Base-by-base conservation (phyloP, 2,888 invertebrate species). In the Eupithecia subumbrata region DNA sequence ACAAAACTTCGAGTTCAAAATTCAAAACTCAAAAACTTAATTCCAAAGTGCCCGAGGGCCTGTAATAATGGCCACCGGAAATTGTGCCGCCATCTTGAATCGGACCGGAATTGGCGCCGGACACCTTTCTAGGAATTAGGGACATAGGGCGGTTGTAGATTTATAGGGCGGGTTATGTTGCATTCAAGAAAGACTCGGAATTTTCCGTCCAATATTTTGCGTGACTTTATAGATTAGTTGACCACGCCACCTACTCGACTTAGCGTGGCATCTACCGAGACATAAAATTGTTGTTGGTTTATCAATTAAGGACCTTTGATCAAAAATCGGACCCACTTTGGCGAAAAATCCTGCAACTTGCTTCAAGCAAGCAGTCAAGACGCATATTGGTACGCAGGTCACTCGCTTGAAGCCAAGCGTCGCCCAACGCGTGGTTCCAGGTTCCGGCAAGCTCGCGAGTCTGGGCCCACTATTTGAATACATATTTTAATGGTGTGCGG, bases 11-110 rank as follows among this genome's bases (percentile, higher is more conserved):
- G n/a, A 56, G 45, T 18, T 12, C 64, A 69, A 72, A 76, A 74
- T 71, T 78, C 72, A 16, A 70, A 78, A 74, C 72, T 79, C 74
- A 66, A 76, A 78, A 74, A 82, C 76, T 77, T 82, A 76, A 78
- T 80, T 78, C 68, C 69, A 71, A 83, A 83, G 76, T 74, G 84
- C 85, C 79, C 67, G 78, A 64, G 82, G 85, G 81, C 45, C 77
- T 76, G 82, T 82, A 81, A 85, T 85, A 85, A 84, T 81, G 81
- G 80, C 78, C 37, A 77, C 82, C 82, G 86, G 85, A 86, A 82
- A 86, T 86, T 86, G 83, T 83, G 79, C 72, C 79, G 78, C 80
- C 82, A 85, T 86, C 83, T 86, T 84, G 79, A 73, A 75, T 76
- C 77, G 73, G 81, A 82, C 84, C 84, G 85, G 84, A 84, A 84